These are phyloP conservation scores for Apostichopus parvimensis DNA, from an alignment of 35 echinoderm and acorn worm genomes.

Conservation along the genomic window DNA sequence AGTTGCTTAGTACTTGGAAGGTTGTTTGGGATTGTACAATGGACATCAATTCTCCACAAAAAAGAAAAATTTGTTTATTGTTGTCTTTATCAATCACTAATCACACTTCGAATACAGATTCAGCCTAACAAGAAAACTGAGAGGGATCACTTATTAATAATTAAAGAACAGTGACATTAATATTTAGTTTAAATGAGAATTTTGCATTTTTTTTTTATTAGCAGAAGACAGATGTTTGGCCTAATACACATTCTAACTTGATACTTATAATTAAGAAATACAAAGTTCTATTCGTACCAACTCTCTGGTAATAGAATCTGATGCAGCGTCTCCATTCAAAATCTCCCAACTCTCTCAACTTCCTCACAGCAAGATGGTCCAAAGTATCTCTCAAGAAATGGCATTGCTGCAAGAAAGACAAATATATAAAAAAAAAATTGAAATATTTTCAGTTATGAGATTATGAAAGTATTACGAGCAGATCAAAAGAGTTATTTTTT, in stretches of 20 bases:
- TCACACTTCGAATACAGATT: too few relatives aligned
- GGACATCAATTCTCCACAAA: too few relatives aligned
- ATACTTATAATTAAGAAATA: too few relatives aligned
- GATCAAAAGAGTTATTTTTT: too few relatives aligned
- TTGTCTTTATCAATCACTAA: too few relatives aligned
- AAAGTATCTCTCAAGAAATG: slow-evolving; percentile 87
- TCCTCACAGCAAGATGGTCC: slow-evolving; percentile 83
- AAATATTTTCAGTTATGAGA: background rate
- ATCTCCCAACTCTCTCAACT: slow-evolving; percentile 85
- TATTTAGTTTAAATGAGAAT: background rate
- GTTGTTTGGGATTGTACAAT: too few relatives aligned
- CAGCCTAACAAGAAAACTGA: too few relatives aligned
- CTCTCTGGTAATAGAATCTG: slow-evolving; percentile 73
- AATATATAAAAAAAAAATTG: background rate
- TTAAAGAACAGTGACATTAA: too few relatives aligned
- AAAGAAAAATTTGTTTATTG: too few relatives aligned
- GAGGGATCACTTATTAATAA: too few relatives aligned
- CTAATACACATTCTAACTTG: too few relatives aligned
- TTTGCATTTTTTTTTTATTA: background rate
- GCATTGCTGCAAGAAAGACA: slow-evolving; percentile 69
- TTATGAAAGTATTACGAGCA: background rate
- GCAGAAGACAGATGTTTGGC: background rate
- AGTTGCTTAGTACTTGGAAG: too few relatives aligned
- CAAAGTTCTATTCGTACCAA: slow-evolving; percentile 28
- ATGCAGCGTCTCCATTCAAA: slow-evolving; percentile 98